These are phyloP conservation scores for Coregonus suidteri DNA, from an alignment of 2,797 vertebrate species.

Conservation along the genomic window DNA sequence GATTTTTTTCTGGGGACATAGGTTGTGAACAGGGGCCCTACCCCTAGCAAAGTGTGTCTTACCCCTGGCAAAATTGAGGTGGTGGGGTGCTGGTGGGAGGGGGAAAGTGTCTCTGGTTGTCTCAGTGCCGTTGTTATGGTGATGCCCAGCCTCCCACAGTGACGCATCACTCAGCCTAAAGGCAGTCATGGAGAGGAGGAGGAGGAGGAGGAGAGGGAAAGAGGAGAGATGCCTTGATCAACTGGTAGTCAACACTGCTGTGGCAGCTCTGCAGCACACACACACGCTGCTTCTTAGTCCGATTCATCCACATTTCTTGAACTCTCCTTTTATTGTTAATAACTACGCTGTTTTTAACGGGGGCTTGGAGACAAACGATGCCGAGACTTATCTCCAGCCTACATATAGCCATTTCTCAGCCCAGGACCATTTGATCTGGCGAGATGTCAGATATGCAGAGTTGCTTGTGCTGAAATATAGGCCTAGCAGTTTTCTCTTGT, in stretches of 20 bases:
- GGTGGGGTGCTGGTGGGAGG: conserved; percentile 27
- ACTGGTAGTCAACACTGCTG: conserved; percentile 40
- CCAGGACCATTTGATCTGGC: conserved; percentile 39
- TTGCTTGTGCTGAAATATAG: neutral
- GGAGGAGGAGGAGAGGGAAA: neutral
- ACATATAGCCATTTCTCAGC: conserved; percentile 14
- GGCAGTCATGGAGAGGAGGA: conserved; percentile 50
- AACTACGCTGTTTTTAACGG: conserved; percentile 9
- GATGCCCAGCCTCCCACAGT: conserved; percentile 57
- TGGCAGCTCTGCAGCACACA: conserved; percentile 18
- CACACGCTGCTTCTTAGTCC: conserved; percentile 21
- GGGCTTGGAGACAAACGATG: conserved; percentile 19
- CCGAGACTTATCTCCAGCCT: conserved; percentile 18
- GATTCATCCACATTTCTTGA: conserved; percentile 20
- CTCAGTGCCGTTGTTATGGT: conserved; percentile 65
- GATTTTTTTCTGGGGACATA: neutral
- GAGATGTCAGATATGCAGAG: conserved; percentile 26
- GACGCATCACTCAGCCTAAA: conserved; percentile 55
- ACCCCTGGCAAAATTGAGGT: neutral
- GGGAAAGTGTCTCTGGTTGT: conserved; percentile 45
- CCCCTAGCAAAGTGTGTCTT: neutral
- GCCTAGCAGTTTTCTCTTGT: neutral
- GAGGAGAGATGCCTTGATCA: conserved; percentile 51
- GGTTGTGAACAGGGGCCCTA: conserved; percentile 13
- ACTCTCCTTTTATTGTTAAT: conserved; percentile 15